Evolutionary conservation across 1,140 invertebrate species (phyloP).

Genomic region (Papilio xuthus): DNA sequence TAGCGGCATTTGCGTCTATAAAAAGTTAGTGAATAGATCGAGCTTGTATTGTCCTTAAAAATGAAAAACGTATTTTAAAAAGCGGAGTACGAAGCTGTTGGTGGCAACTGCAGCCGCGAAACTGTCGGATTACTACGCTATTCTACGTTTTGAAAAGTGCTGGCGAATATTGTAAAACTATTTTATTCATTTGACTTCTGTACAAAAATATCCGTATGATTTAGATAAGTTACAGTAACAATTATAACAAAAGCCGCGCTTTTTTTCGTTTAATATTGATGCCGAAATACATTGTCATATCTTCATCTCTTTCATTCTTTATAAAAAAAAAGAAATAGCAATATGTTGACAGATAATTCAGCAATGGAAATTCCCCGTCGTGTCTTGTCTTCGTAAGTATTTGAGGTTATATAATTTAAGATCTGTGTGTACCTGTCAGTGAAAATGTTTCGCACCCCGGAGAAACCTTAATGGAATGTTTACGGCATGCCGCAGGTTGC

Average conservation of each 20-base stretch:
- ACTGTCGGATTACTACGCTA: conserved; percentile 17
- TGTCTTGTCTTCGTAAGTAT: not conserved
- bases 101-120: conserved; percentile 19
- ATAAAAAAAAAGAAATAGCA: no score
- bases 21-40: conserved; percentile 9
- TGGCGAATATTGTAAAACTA: not conserved
- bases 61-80: conserved; percentile 19
- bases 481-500: not conserved
- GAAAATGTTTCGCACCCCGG: not conserved
- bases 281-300: no score
- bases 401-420: not conserved
- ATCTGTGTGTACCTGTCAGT: not conserved
- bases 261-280: no score
- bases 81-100: not conserved
- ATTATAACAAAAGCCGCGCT: no score
- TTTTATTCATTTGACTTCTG: not conserved
- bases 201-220: not conserved
- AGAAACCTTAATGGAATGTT: conserved; percentile 22
- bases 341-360: no score
- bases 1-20: not conserved
- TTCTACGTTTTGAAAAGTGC: conserved; percentile 4
- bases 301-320: no score
- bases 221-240: no score
- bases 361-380: not conserved
- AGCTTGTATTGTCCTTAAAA: conserved; percentile 12